phyloP scores from a whole-genome alignment of 2,113 vertebrate genomes.

The Tragelaphus scriptus region DNA sequence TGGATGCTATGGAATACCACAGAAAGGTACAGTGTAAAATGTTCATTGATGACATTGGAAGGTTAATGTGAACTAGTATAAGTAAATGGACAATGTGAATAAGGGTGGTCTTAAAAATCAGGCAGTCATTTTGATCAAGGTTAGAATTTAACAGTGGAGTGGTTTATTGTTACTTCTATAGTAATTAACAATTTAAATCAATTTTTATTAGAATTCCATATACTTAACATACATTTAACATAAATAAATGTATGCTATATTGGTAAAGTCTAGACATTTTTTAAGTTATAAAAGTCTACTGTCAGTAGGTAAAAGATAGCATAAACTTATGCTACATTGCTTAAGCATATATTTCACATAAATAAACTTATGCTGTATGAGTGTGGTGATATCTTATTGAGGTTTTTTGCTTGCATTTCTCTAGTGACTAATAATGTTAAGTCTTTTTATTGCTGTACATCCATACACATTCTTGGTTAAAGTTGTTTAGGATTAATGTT shows the following conservation, averaged over 20 bases:
- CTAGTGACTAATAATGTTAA: not conserved
- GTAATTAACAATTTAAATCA: not conserved
- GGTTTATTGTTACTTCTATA: not conserved
- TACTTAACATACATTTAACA: not conserved
- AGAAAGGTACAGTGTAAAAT: constrained; percentile 81
- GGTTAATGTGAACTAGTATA: not conserved
- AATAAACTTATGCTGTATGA: not conserved
- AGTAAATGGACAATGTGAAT: not conserved
- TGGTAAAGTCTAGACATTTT: not conserved
- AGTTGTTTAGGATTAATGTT: not conserved
- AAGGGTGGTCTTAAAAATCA: constrained; percentile 4
- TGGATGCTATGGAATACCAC: constrained; percentile 89
- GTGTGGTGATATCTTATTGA: not conserved
- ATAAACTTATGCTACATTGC: not conserved
- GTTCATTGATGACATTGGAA: not conserved
- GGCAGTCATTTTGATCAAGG: not conserved
- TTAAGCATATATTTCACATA: not conserved
- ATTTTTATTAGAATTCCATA: not conserved
- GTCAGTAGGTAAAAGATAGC: not conserved
- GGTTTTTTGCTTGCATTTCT: not conserved
- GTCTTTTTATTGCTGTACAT: not conserved
- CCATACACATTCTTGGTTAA: not conserved
- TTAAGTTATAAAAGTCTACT: not conserved
- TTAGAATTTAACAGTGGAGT: not conserved
- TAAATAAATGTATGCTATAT: not conserved